Evolutionary conservation across 2,888 invertebrate species (phyloP).

Genomic region (Pemphredon lugubris): DNA sequence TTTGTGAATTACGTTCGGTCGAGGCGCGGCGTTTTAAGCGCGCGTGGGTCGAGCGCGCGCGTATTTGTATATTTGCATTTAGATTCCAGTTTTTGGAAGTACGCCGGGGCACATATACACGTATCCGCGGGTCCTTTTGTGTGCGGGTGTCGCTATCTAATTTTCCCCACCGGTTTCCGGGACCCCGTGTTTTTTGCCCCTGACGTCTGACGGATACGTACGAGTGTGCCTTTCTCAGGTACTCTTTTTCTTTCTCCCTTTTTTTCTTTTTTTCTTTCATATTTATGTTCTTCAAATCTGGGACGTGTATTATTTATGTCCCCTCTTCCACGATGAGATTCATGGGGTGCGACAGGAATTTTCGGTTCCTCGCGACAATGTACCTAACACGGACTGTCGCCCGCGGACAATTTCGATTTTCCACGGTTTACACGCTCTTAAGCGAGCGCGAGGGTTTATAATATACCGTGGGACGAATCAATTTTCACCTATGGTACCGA

Average conservation of each 20-base stretch:
- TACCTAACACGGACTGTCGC: conserved; percentile 24
- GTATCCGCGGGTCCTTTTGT: neutral
- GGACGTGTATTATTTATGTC: conserved; percentile 50
- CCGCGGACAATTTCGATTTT: conserved; percentile 48
- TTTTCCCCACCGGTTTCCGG: conserved; percentile 51
- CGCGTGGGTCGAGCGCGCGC: too few relatives aligned
- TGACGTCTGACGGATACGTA: conserved; percentile 54
- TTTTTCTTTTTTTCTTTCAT: too few relatives aligned
- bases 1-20: conserved; percentile 56
- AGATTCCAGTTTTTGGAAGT: conserved; percentile 58
- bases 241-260: too few relatives aligned
- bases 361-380: conserved; percentile 37
- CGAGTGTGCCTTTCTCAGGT: conserved; percentile 53
- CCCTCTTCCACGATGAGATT: conserved; percentile 32
- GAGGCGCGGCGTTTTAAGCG: conserved; percentile 36
- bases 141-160: conserved; percentile 46
- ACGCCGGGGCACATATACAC: neutral
- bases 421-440: conserved; percentile 40
- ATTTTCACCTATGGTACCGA: neutral
- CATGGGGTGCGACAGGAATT: conserved; percentile 44
- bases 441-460: conserved; percentile 30
- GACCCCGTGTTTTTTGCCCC: conserved; percentile 43
- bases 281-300: conserved; percentile 53
- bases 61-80: conserved; percentile 60
- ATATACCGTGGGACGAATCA: conserved; percentile 1